Evolutionary conservation across 2,888 invertebrate genomes (phyloP).

Genomic region (Colletes collaris): DNA sequence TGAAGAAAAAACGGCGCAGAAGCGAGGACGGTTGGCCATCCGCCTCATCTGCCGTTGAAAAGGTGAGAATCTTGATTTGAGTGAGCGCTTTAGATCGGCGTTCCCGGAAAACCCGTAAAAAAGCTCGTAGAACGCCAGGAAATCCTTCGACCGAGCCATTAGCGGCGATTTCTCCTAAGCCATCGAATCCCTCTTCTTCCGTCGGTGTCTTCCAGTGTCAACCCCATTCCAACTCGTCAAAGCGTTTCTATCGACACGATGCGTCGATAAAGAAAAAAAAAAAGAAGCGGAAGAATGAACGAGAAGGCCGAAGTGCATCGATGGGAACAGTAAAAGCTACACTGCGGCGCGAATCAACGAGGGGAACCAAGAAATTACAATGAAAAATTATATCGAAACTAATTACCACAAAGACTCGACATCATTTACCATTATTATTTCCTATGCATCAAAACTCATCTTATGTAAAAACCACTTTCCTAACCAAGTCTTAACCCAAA

Average conservation of each 20-base stretch:
- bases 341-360: not conserved
- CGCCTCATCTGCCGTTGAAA: slow-evolving; percentile 66
- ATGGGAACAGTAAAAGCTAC: slow-evolving; percentile 2
- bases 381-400: too few species aligned
- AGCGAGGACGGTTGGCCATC: slow-evolving; percentile 48
- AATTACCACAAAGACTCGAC: too few species aligned
- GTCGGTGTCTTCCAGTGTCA: slow-evolving; percentile 53
- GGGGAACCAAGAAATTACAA: not conserved
- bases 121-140: slow-evolving; percentile 69
- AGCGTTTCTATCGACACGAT: slow-evolving; percentile 36
- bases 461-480: too few species aligned
- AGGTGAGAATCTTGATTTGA: slow-evolving; percentile 79
- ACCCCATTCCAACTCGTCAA: slow-evolving; percentile 65
- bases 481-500: too few species aligned
- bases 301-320: not conserved
- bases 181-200: slow-evolving; percentile 66
- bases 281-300: not conserved
- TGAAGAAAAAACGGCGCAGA: slow-evolving; percentile 53
- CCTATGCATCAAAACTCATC: too few species aligned
- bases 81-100: slow-evolving; percentile 71
- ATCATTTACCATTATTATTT: too few species aligned
- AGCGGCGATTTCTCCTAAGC: slow-evolving; percentile 77
- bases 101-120: slow-evolving; percentile 72
- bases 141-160: slow-evolving; percentile 77
- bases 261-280: not conserved